Conservation (phyloP, 1,140 invertebrate species). For the Drosophila littoralis region DNA sequence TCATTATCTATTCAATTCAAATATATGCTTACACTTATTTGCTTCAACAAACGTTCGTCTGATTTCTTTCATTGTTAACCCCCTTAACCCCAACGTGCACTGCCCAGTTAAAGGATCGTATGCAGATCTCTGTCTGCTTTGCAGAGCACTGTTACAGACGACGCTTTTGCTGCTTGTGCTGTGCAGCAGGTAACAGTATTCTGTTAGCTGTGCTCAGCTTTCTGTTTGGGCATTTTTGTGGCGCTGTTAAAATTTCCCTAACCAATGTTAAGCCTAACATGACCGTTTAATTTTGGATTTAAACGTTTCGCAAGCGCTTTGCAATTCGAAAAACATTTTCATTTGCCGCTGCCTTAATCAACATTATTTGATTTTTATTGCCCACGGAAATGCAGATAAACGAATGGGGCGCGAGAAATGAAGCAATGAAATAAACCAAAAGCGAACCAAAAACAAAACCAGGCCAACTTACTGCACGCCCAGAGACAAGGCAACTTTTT, state of each 20-base stretch:
- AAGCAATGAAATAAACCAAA: slow-evolving; percentile 27
- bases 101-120: not conserved
- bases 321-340: slow-evolving; percentile 28
- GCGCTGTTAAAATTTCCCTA: slow-evolving; percentile 70
- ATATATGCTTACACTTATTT: not conserved
- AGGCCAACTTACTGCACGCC: slow-evolving; percentile 3
- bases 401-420: slow-evolving; percentile 18
- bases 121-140: not conserved
- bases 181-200: not conserved
- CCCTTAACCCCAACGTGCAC: too few relatives aligned
- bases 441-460: slow-evolving; percentile 22
- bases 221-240: slow-evolving; percentile 20
- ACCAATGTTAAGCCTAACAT: slow-evolving; percentile 34
- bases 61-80: too few relatives aligned
- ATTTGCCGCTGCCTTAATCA: slow-evolving; percentile 33
- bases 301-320: slow-evolving; percentile 21
- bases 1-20: not conserved
- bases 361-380: slow-evolving; percentile 49
- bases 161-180: too few relatives aligned
- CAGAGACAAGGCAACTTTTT: slow-evolving; percentile 38
- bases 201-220: slow-evolving; percentile 17
- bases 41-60: too few relatives aligned
- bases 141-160: not conserved
- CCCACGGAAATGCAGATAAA: slow-evolving; percentile 46
- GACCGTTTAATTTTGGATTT: slow-evolving; percentile 11